Percentiles rank a stretch among this genome's conserved stretches.
Conservation (phyloP, 2,797 vertebrate species). For the Sebastes diaconus region DNA sequence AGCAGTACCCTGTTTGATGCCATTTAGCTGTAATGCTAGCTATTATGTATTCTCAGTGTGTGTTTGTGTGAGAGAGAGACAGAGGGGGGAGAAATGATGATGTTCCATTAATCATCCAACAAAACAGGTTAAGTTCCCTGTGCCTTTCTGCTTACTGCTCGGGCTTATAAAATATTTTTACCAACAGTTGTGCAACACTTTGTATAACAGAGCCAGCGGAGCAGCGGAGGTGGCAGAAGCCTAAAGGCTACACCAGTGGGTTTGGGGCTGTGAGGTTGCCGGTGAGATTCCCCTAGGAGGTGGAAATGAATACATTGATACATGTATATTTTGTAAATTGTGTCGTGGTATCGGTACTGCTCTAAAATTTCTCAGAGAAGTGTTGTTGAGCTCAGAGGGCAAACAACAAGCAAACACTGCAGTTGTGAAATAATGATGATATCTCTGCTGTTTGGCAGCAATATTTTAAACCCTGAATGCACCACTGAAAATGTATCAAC, state of each 20-base stretch:
- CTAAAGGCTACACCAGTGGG: background rate
- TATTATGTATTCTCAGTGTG: background rate
- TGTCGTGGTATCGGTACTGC: background rate
- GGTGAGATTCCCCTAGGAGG: background rate
- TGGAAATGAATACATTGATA: background rate
- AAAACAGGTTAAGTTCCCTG: background rate
- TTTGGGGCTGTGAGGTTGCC: background rate
- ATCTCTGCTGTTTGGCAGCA: background rate
- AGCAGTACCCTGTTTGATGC: background rate
- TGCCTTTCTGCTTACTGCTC: background rate
- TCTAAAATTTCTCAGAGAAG: background rate
- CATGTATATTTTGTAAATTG: background rate
- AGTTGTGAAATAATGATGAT: background rate
- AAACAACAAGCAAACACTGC: background rate
- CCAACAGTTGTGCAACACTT: conserved; percentile 42
- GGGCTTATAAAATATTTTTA: conserved; percentile 37
- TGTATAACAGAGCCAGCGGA: conserved; percentile 26
- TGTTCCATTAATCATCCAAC: conserved; percentile 33
- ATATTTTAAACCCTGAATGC: background rate
- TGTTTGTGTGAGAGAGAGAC: background rate
- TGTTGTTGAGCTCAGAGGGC: background rate
- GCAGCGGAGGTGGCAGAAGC: background rate
- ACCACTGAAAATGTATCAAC: background rate
- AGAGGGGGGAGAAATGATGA: background rate
- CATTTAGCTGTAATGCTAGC: background rate